Evolutionary conservation across 2,113 vertebrate species (phyloP).

Genomic region (Tyto alba): DNA sequence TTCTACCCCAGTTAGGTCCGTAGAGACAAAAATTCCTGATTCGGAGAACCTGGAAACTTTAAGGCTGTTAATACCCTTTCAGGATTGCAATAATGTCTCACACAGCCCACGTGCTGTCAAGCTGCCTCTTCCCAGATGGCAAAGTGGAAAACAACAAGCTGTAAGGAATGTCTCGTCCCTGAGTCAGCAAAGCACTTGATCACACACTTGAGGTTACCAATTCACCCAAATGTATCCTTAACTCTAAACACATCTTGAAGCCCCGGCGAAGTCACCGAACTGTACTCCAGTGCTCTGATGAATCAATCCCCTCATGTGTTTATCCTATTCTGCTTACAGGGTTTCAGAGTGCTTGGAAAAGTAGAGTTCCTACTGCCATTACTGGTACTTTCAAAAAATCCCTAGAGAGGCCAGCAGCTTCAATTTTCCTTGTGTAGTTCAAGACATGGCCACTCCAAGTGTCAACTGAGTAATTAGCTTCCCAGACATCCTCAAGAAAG

Average conservation of each 20-base stretch:
- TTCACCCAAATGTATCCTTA: constrained; percentile 18
- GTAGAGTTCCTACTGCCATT: neutral
- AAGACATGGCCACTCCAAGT: neutral
- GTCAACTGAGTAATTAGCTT: neutral
- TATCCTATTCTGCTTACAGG: neutral
- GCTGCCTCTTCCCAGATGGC: constrained; percentile 46
- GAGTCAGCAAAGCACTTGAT: constrained; percentile 43
- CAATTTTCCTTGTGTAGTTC: neutral
- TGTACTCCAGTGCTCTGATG: neutral
- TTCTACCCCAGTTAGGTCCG: neutral
- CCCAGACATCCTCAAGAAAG: neutral
- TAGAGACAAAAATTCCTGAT: neutral
- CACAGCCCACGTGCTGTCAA: constrained; percentile 45
- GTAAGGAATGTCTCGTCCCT: constrained; percentile 23
- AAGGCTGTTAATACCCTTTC: constrained; percentile 8
- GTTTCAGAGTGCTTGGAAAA: neutral
- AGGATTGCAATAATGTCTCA: constrained; percentile 15
- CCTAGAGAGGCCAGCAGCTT: neutral
- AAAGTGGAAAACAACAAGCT: constrained; percentile 52
- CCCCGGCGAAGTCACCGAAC: neutral
- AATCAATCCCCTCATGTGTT: neutral
- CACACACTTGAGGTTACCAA: neutral
- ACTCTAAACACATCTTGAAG: neutral
- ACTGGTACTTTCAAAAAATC: neutral
- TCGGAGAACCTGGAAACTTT: neutral